phyloP scores from a whole-genome alignment of 1,140 invertebrate species.

The Brachionus manjavacas region DNA sequence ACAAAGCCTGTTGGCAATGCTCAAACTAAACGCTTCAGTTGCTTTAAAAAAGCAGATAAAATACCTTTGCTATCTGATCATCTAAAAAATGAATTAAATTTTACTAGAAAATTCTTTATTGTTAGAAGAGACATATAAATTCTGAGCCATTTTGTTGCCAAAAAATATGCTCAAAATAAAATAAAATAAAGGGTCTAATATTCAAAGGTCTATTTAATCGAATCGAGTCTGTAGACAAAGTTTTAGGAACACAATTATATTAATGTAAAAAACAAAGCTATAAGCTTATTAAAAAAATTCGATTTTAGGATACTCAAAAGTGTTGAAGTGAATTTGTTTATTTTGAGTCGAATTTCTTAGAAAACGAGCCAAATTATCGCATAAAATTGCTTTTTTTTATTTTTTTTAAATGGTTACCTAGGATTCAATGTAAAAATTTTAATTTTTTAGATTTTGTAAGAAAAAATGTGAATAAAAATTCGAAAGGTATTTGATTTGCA shows the following conservation, averaged over 20 bases:
- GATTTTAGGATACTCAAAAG: not conserved
- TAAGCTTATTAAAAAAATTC: not conserved
- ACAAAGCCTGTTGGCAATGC: not conserved
- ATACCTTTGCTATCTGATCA: not conserved
- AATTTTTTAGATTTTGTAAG: not conserved
- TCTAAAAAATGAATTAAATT: not conserved
- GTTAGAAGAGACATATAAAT: not conserved
- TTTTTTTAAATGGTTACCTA: not conserved
- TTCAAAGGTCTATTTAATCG: not conserved
- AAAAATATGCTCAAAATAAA: not conserved
- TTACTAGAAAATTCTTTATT: not conserved
- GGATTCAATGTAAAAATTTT: not conserved
- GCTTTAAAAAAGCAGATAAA: not conserved
- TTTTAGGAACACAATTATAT: not conserved
- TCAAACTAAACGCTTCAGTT: not conserved
- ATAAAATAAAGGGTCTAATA: not conserved
- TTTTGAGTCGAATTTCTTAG: not conserved
- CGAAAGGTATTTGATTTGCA: not conserved
- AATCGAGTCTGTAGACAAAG: not conserved
- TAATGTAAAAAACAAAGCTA: not conserved
- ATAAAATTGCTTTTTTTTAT: not conserved
- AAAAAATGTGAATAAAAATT: conserved; percentile 22
- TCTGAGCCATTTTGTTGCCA: not conserved
- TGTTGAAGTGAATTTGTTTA: not conserved
- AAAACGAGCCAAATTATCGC: not conserved